These are phyloP conservation scores for Helicoverpa assulta DNA, from an alignment of 2,888 invertebrate genomes.

Conservation along the genomic window DNA sequence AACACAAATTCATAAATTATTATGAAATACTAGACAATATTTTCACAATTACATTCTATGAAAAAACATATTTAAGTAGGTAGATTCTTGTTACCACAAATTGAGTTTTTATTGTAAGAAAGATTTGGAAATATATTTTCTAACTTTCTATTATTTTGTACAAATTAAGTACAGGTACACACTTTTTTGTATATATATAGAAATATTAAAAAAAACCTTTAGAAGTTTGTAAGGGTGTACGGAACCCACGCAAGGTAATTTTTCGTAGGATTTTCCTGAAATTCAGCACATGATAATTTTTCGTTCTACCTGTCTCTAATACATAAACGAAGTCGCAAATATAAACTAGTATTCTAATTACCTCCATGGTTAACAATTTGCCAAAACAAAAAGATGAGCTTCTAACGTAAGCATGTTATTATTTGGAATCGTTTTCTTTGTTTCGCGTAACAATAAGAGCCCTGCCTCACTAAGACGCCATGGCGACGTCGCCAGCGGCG, in stretches of 20 bases:
- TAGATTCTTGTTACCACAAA: background rate
- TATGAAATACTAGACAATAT: background rate
- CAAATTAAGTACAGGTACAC: background rate
- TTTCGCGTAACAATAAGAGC: no score
- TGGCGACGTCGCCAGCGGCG: no score
- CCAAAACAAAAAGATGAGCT: constrained; percentile 10
- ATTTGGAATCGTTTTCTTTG: constrained; percentile 25
- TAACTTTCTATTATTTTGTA: background rate
- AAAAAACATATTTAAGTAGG: background rate
- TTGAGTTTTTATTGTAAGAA: background rate
- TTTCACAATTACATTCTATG: background rate
- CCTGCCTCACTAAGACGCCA: no score
- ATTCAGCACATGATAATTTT: background rate
- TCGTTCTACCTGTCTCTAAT: background rate
- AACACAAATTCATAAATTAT: no score
- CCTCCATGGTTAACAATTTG: background rate
- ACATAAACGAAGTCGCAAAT: background rate
- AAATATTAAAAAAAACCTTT: background rate
- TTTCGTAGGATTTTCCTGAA: no score
- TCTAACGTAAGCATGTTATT: constrained; percentile 10
- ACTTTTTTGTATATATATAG: background rate
- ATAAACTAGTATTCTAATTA: background rate
- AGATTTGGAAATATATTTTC: no score
- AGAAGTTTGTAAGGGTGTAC: no score
- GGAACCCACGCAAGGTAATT: no score